Base-by-base conservation (phyloP, 2,797 vertebrate genomes). In the Melanotaenia nigrans region DNA sequence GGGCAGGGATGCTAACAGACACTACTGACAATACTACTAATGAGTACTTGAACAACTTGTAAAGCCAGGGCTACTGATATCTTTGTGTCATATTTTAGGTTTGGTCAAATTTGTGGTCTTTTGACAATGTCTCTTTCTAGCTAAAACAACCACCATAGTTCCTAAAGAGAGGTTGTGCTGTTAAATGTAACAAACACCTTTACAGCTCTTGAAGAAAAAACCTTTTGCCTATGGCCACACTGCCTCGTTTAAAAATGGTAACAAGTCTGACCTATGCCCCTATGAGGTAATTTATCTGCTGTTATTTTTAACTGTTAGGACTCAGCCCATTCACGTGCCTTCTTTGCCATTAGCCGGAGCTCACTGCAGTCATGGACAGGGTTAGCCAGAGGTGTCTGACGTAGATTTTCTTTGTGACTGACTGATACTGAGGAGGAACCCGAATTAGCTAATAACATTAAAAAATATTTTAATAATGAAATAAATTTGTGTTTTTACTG, bases 221-320 rank as follows among this genome's bases (percentile, higher is more conserved):
- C 2, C 3, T 30, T 18, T 30, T 2, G 71, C 76, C 63, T 62
- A 9, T 20, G 5, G 12, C 16, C 25, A n/a, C 13, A 12, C 1
- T 20, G 25, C 5, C 5, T 45, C 11, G 38, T 64, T 64, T 54
- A 36, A 32, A 62, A 20, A 4, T 67, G 28, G 36, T 51, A 57
- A 69, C 28, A 57, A 51, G 22, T 18, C 22, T 63, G 62, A 51
- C 62, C 68, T 79, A 73, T 63, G 38, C 36, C 77, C 42, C 1
- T 4, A 25, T 85, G 71, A 87, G 74, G 71, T 83, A 61, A 86
- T 80, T 56, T 73, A 74, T 79, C 65, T 74, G 11, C 10, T 33
- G 69, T 76, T 90, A 89, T 90, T 89, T 89, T 82, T 88, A 90
- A 83, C 78, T 60, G 18, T 0, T 5, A 14, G 70, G 49, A 54